Evolutionary conservation across 2,888 invertebrate genomes (phyloP), one percentile per base, ranked within the genome.

Genomic region (Drosophila mercatorum): DNA sequence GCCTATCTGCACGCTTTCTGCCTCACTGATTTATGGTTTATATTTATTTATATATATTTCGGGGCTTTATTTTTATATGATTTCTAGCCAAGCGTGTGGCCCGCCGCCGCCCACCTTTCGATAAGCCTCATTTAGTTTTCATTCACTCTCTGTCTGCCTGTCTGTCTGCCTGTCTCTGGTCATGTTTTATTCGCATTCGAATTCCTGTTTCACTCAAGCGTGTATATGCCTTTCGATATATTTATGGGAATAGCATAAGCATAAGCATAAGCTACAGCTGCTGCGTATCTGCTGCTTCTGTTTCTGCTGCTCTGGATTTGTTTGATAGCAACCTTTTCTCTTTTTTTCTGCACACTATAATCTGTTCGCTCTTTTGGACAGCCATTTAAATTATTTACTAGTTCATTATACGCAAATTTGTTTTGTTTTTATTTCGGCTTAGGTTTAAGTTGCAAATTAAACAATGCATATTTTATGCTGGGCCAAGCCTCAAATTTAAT

Each of bases 51-150:
- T 83, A 71, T 80, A 69, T 72, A 22, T 75, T 73, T 78, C 59
- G 55, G 51, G 55, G 53, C 78, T 78, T 85, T 78, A 75, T 70
- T 79, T 75, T 65, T 64, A 60, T 75, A 68, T 71, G 76, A 80
- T 72, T 72, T 66, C 70, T 70, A 38, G 63, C 62, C 44, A 44
- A 68, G 64, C 55, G 41, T 17, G 51, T 12, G 12, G 51, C 11
- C 46, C 26, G 31, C 12, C 26, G 31, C 12, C 26, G 31, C 12
- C 64, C 51, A 56, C 58, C 74, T 58, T 68, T 76, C 68, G 83
- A 88, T 89, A 84, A 84, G 83, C 83, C 74, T 80, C 83, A 83
- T 83, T 83, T 83, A 86, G 75, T 83, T 88, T 83, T 67, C 83
- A 82, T 87, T 82, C 70, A 76, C 56, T 72, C 61, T 36, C 43